Base-by-base conservation (phyloP, 2,113 vertebrate genomes). In the Ceratotherium simum region DNA sequence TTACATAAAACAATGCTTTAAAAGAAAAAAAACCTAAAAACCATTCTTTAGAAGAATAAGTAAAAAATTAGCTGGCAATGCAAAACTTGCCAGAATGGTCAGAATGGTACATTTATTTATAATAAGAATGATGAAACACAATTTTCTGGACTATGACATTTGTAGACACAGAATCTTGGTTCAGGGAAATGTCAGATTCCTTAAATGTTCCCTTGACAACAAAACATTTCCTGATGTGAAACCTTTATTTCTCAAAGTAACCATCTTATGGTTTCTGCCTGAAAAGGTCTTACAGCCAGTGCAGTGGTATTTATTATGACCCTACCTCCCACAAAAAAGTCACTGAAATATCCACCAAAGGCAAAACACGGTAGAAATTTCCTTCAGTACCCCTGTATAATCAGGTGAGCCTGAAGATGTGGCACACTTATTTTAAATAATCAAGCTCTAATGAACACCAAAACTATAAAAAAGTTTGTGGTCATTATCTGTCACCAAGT, bases 181-280 rank as follows among this genome's bases (percentile, higher is more conserved):
- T 85, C 70, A 48, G 62, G 56, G 56, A 97, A 98, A 98, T 97
- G 95, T 96, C 65, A 97, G 42, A 90, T 69, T 94, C 62, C 46
- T 96, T 97, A 94, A 95, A 64, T 83, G 67, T 93, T 42, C 33
- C 29, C 17, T 62, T 48, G 78, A 83, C 51, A 94, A 93, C 39
- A 85, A 91, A 95, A 48, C 62, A 96, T 76, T 93, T 97, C 58
- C 81, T 96, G 70, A 96, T 64, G 67, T 78, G 84, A 97, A 98
- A 82, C 76, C 56, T 91, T 94, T 92, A 90, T 58, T 94, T 94
- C 67, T 72, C 96, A 85, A 90, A 84, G 81, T 42, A 92, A 91
- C n/a, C 46, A 75, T 51, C 79, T 75, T 65, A 42, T 0, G 13
- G 83, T 56, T 83, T 90, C 86, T 90, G n/a, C 17, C 17, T 86